Evolutionary conservation across 2,888 invertebrate genomes (phyloP), one percentile per base, ranked within the genome.

Genomic region (Ennomos fuscantarius): DNA sequence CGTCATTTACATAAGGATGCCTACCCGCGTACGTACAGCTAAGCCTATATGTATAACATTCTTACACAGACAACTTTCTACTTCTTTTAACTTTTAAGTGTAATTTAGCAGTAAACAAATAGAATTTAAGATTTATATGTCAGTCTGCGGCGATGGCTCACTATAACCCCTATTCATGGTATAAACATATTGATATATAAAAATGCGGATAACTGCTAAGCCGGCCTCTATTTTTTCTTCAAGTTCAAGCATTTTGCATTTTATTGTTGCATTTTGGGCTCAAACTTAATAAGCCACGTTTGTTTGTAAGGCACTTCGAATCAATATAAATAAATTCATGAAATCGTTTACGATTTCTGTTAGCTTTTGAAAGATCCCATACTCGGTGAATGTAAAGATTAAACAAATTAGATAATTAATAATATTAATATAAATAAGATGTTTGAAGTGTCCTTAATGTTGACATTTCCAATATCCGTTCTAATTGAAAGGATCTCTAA

Each of bases 391-490:
- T 10, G n/a, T 32, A 24, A 1, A 34, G 34, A 12, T 49, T n/a
- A 31, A 33, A 45, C n/a, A 51, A 71, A 75, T 74, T 74, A 69
- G 62, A 62, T 69, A 66, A 63, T 76, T 71, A 74, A 66, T 69
- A 74, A 64, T 68, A 49, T 41, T 69, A 74, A 64, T 68, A 49
- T 41, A 55, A 63, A 62, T 55, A 65, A 72, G 73, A 73, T 60
- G 58, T 67, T 74, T 70, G 74, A 72, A 60, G 63, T 72, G 70
- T 69, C 65, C 64, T 57, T 68, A 66, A 72, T 76, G 78, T 78
- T 72, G 72, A 70, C 68, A 81, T 79, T 80, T 79, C 78, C 76
- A 68, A 63, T 71, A 72, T 75, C 72, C 74, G 74, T 67, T 68
- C 69, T 76, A 78, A 78, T 81, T 78, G 74, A 67, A 72, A 64